Evolutionary conservation across 2,797 vertebrate genomes (phyloP).

Genomic region (Enteromius afrohamiltoni): DNA sequence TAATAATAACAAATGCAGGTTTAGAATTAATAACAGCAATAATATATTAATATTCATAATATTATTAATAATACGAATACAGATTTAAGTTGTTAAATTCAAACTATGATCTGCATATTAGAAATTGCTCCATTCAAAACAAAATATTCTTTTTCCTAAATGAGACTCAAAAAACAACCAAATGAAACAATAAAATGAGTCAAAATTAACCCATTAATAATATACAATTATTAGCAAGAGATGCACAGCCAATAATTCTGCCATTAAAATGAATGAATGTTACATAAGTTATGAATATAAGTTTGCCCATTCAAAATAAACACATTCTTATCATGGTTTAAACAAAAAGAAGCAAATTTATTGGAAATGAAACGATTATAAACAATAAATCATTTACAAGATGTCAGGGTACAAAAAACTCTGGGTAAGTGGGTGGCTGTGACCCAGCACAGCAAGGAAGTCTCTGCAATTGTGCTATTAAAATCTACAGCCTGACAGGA

Average conservation of each 20-base stretch:
- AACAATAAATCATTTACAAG: conserved; percentile 67
- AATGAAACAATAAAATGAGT: neutral
- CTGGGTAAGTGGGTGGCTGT: conserved; percentile 69
- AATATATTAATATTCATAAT: neutral
- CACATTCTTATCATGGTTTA: neutral
- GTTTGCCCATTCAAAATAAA: neutral
- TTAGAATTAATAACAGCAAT: neutral
- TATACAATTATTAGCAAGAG: neutral
- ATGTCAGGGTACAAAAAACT: conserved; percentile 64
- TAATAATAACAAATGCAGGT: neutral
- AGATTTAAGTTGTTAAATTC: neutral
- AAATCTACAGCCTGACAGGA: conserved; percentile 64
- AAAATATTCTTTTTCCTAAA: neutral
- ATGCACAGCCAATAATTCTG: neutral
- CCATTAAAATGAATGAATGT: neutral
- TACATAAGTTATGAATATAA: neutral
- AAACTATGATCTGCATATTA: neutral
- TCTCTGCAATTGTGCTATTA: conserved; percentile 74
- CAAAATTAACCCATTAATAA: neutral
- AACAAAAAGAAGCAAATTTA: neutral
- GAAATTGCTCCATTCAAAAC: neutral
- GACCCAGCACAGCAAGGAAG: conserved; percentile 51
- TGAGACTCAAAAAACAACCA: neutral
- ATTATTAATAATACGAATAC: neutral
- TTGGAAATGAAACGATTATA: neutral